Evolutionary conservation across 2,113 vertebrate species (phyloP), one percentile per base, ranked within the genome.

Genomic region (Pterophyllum scalare): DNA sequence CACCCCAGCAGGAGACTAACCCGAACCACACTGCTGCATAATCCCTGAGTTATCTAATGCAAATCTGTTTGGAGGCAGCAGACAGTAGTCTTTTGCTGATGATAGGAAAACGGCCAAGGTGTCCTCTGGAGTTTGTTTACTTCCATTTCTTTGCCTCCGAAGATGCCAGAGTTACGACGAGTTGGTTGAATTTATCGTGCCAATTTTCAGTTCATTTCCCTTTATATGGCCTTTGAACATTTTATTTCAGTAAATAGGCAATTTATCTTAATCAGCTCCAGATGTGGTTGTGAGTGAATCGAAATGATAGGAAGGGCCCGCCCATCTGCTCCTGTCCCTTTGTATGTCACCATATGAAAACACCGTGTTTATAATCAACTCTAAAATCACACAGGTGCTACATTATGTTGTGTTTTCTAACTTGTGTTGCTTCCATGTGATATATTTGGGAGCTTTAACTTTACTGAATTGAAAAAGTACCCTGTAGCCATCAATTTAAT

Each of bases 61-160:
- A 91, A 90, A 92, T 90, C 61, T 79, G 46, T 61, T 13, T 80
- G 59, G 81, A 86, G 57, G 28, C 33, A 77, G 26, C 78, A 67
- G 65, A 59, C 72, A 6, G 72, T 5, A 52, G 58, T 79, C 22
- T 84, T 89, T 62, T 92, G 80, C 89, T 91, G 92, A 89, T 79
- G 87, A 76, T 22, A 49, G 80, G 38, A 75, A 70, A 93, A 81
- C 4, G 0, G 49, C 58, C 80, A 91, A 91, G 89, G 88, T 93
- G 88, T 87, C 91, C 88, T 91, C 77, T 75, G 79, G 76, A 92
- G 79, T 87, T 87, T 84, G 64, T 93, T 90, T 91, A 87, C 83
- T 75, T 65, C 14, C 43, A 40, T 70, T 77, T 64, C 3, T 70
- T 56, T 0, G 17, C 79, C 24, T 54, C 15, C 2, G 28, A 26